Evolutionary conservation across 2,888 invertebrate species (phyloP), one percentile per base, ranked within the genome.

Genomic region (Crocallis elinguaria): DNA sequence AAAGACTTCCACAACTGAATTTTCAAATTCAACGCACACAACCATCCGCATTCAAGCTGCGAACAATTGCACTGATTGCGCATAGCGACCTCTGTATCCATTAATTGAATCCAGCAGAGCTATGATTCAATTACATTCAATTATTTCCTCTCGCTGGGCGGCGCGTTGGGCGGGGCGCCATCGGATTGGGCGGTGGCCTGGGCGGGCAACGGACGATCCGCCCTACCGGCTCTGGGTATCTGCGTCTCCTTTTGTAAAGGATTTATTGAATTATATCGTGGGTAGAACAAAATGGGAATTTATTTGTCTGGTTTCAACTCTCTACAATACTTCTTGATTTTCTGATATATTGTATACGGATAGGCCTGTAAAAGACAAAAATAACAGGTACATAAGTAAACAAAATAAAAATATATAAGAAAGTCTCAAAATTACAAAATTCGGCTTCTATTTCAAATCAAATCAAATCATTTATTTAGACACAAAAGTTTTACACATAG

Each of bases 41-140:
- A 11, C 41, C 42, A 49, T 45, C 39, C 38, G 30, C 54, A 54
- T 45, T 57, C 38, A 43, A 23, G 44, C 37, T 45, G 8, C 13
- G 49, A 71, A 88, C 88, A 88, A 88, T 82, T 62, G 79, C 71
- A 64, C 71, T 86, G 75, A 88, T 88, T 85, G 75, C 65, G 53
- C 49, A 57, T 60, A 62, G 54, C 62, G 59, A 65, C 63, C 66
- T 71, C 62, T 67, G 66, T 42, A 37, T 19, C 5, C 16, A 36
- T 73, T 88, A 88, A 89, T 87, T 86, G 79, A 88, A 88, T 88
- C 79, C 73, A 72, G 64, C 62, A n/a, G n/a, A n/a, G 72, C 71
- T 75, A 73, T 84, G 81, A 88, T 88, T 87, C 77, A 84, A 88
- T 89, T 88, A 88, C 75, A 71, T 70, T 79, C 85, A 86, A 88